Base-by-base conservation (phyloP, 2,888 invertebrate genomes). In the Dolichomitus sp. region DNA sequence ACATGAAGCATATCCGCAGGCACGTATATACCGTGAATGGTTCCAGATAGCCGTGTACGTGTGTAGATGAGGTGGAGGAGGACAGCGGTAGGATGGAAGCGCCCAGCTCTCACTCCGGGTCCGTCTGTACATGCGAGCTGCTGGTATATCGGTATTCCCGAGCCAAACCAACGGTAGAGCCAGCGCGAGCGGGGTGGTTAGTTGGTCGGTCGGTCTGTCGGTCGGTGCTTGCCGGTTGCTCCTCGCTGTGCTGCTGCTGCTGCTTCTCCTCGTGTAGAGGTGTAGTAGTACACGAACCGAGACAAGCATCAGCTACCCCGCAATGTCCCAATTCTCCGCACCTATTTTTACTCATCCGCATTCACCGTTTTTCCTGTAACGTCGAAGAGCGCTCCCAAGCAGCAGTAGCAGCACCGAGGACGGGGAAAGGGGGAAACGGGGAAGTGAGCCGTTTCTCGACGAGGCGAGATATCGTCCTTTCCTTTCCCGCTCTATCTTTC, bases 291-390 rank as follows among this genome's bases (percentile, higher is more conserved):
- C 76, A 77, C 76, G 61, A 68, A 69, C 59, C 74, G 80, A 74
- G 57, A 66, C 70, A 69, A 81, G 81, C 72, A 68, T 61, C 61
- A 76, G 73, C 65, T 66, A 81, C 66, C 57, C 73, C 80, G 85
- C 83, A 83, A 84, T 84, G 85, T 83, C 84, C 84, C 83, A 85
- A 84, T 85, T 85, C 81, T 81, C 72, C 66, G 73, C 77, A 81
- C 80, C 84, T 81, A 85, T 85, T 84, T 84, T 83, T 82, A 84
- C 84, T 82, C 81, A 85, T 85, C 84, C 82, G 79, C 82, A 85
- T 84, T 83, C 81, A 81, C 65, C 77, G 74, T 78, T 81, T 78
- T 81, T 78, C 78, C 69, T 69, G 54, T 77, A 69, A 77, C 73
- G 61, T 69, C 73, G 59, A 78, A 77, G 76, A 66, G 54, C 61